Percentiles rank a stretch among this genome's conserved stretches.
phyloP scores from a whole-genome alignment of 2,888 invertebrate genomes.

The Apantesis nais region DNA sequence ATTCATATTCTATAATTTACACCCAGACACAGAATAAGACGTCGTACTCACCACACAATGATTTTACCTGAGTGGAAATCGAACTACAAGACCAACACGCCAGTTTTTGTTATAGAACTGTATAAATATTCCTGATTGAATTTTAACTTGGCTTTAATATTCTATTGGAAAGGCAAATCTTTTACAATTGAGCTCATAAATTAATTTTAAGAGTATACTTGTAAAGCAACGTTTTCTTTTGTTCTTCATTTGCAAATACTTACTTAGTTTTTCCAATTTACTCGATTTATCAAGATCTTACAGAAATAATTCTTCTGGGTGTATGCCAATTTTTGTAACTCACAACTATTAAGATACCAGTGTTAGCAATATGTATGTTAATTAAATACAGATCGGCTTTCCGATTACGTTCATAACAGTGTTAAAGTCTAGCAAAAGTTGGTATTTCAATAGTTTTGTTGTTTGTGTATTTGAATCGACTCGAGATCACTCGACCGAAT shows the following conservation, averaged over 20 bases:
- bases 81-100: neutral
- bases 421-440: neutral
- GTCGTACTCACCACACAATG: too few relatives aligned
- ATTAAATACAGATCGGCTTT: neutral
- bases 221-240: neutral
- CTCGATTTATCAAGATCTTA: neutral
- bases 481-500: neutral
- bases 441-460: too few relatives aligned
- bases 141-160: neutral
- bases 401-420: neutral
- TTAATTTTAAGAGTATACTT: neutral
- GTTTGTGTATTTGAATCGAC: too few relatives aligned
- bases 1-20: too few relatives aligned
- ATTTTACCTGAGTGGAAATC: too few relatives aligned
- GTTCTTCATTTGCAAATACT: neutral
- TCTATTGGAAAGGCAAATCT: neutral
- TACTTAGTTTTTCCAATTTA: neutral
- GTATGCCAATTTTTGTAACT: neutral
- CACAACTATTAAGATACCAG: neutral
- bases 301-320: neutral
- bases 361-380: neutral
- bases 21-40: too few relatives aligned
- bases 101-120: neutral
- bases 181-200: too few relatives aligned
- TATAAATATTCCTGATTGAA: neutral